Percentiles rank a stretch among this genome's conserved stretches.
phyloP scores from a whole-genome alignment of 2,888 invertebrate species.

The Ormyrus labotus region DNA sequence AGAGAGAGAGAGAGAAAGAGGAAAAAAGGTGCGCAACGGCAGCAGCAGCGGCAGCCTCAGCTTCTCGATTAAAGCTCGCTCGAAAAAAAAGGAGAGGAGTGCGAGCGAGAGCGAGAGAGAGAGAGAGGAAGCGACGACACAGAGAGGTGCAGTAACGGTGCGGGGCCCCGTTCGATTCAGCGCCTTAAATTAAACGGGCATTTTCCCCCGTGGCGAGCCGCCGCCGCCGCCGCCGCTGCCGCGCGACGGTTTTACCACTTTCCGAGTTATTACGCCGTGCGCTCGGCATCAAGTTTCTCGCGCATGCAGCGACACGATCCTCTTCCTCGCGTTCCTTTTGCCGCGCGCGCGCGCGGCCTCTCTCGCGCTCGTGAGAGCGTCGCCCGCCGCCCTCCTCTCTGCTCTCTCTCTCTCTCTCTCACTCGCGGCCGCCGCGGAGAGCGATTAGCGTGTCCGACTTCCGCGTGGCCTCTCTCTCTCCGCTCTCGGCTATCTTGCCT shows the following conservation, averaged over 20 bases:
- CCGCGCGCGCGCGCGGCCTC: slow-evolving; percentile 16
- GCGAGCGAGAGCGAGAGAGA: background rate
- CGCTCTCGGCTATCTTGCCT: slow-evolving; percentile 44
- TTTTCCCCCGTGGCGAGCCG: background rate
- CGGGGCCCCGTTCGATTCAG: slow-evolving; percentile 15
- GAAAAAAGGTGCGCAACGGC: too few relatives aligned
- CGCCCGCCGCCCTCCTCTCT: slow-evolving; percentile 4
- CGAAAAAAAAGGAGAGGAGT: background rate
- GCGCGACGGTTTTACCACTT: slow-evolving; percentile 41
- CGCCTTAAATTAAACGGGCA: slow-evolving; percentile 42
- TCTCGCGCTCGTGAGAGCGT: background rate
- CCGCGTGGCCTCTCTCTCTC: slow-evolving; percentile 58
- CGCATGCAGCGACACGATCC: slow-evolving; percentile 21
- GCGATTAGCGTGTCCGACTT: slow-evolving; percentile 63
- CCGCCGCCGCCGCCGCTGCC: background rate
- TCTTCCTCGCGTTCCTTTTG: slow-evolving; percentile 10
- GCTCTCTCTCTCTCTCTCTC: slow-evolving; percentile 5
- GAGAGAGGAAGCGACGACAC: background rate
- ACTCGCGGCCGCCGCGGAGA: background rate
- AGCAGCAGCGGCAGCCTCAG: background rate
- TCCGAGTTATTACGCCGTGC: slow-evolving; percentile 48
- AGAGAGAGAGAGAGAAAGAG: background rate
- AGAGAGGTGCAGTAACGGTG: background rate
- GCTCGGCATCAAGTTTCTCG: slow-evolving; percentile 46
- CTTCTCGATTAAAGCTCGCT: slow-evolving; percentile 6